Evolutionary conservation across 2,797 vertebrate genomes (phyloP).

Genomic region (Macropus fuliginosus): DNA sequence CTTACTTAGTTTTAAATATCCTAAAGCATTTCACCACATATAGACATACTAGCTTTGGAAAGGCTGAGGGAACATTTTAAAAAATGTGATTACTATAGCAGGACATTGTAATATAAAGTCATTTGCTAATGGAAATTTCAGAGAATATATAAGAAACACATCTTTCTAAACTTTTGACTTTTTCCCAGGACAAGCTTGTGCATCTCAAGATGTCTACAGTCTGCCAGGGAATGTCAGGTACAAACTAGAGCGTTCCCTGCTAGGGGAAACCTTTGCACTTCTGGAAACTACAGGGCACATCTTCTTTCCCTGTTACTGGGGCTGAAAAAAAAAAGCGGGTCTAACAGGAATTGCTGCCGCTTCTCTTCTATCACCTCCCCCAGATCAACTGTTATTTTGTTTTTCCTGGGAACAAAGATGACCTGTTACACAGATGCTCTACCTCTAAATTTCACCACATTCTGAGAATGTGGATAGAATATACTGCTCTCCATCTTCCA

Average conservation of each 20-base stretch:
- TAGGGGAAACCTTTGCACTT: not conserved
- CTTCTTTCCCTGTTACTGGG: not conserved
- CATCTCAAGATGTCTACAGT: not conserved
- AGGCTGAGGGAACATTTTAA: not conserved
- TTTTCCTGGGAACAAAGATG: not conserved
- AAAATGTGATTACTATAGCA: not conserved
- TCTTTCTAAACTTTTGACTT: not conserved
- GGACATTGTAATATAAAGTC: not conserved
- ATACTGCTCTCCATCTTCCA: not conserved
- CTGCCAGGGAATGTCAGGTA: not conserved
- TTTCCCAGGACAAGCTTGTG: not conserved
- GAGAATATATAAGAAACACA: not conserved
- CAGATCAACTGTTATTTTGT: not conserved
- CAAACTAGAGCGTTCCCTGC: not conserved
- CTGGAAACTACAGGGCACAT: not conserved
- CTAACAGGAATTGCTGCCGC: not conserved
- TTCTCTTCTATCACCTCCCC: not conserved
- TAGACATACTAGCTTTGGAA: constrained; percentile 22
- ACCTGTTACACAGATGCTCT: not conserved
- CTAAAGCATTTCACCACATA: constrained; percentile 27
- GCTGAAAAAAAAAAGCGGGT: not conserved
- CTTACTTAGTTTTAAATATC: not conserved
- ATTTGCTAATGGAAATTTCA: not conserved
- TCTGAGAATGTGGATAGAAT: not conserved
- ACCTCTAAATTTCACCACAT: not conserved